These are phyloP conservation scores for Halesus radiatus DNA, from an alignment of 1,140 invertebrate genomes.

Conservation along the genomic window DNA sequence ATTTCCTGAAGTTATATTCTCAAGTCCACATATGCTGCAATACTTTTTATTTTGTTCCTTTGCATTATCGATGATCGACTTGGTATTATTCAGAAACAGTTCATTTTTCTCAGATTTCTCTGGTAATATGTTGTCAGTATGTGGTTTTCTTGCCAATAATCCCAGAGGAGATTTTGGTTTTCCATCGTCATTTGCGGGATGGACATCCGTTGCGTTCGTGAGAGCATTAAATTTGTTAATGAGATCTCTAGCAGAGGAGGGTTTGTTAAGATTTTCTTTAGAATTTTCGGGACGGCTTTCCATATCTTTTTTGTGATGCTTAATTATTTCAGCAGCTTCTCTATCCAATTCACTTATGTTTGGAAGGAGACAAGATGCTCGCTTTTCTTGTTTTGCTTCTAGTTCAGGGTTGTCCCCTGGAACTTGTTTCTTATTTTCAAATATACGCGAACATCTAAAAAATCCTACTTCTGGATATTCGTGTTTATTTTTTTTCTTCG, in stretches of 20 bases:
- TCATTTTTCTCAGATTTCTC: neutral
- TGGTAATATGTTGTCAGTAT: neutral
- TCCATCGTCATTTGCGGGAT: neutral
- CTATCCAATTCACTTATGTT: constrained; percentile 86
- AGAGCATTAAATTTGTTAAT: constrained; percentile 55
- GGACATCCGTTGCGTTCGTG: constrained; percentile 26
- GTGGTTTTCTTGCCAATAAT: neutral
- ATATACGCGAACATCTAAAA: constrained; percentile 62
- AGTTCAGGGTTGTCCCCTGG: constrained; percentile 34
- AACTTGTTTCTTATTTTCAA: constrained; percentile 60
- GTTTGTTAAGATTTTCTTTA: constrained; percentile 42
- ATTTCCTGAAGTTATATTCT: constrained; percentile 26
- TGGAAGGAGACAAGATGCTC: constrained; percentile 71
- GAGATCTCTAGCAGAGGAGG: constrained; percentile 51
- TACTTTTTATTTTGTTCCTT: constrained; percentile 2
- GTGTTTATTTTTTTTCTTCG: constrained; percentile 53
- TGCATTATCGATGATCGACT: neutral
- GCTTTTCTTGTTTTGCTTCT: constrained; percentile 52
- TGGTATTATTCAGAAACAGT: constrained; percentile 6
- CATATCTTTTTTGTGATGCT: constrained; percentile 58
- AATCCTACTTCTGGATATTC: constrained; percentile 58
- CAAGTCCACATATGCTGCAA: neutral
- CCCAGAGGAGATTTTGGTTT: constrained; percentile 15
- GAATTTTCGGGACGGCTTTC: neutral
- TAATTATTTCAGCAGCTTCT: constrained; percentile 82